Percentiles rank a stretch among this genome's conserved stretches.
Evolutionary conservation across 2,113 vertebrate genomes (phyloP).

Genomic region (Guaruba guarouba): DNA sequence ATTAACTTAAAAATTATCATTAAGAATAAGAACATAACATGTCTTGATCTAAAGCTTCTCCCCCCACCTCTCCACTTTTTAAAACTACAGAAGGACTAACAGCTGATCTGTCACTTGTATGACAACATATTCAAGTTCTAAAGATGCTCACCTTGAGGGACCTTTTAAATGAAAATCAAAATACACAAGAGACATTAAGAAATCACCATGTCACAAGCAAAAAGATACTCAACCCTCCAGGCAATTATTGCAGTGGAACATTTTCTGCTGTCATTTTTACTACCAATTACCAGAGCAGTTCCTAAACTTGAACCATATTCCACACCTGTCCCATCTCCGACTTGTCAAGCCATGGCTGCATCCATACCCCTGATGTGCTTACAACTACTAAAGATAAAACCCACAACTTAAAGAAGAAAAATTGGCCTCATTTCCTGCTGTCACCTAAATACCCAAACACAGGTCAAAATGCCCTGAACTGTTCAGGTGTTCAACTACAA

Average conservation of each 20-base stretch:
- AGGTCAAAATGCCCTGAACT: not conserved
- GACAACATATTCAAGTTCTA: not conserved
- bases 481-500: not conserved
- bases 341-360: not conserved
- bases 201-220: not conserved
- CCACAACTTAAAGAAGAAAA: not conserved
- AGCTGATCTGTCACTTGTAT: not conserved
- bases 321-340: not conserved
- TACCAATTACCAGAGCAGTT: not conserved
- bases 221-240: not conserved
- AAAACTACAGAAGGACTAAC: not conserved
- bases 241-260: not conserved
- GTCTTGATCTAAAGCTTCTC: not conserved
- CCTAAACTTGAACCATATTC: not conserved
- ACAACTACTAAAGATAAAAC: not conserved
- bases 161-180: not conserved
- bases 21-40: not conserved
- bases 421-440: not conserved
- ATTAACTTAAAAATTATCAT: not conserved
- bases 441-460: accelerated
- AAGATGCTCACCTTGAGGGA: not conserved
- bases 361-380: not conserved
- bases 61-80: accelerated
- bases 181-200: not conserved
- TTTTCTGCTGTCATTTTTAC: not conserved